phyloP scores from a whole-genome alignment of 2,888 invertebrate genomes.

The Drosophila macrospina region DNA sequence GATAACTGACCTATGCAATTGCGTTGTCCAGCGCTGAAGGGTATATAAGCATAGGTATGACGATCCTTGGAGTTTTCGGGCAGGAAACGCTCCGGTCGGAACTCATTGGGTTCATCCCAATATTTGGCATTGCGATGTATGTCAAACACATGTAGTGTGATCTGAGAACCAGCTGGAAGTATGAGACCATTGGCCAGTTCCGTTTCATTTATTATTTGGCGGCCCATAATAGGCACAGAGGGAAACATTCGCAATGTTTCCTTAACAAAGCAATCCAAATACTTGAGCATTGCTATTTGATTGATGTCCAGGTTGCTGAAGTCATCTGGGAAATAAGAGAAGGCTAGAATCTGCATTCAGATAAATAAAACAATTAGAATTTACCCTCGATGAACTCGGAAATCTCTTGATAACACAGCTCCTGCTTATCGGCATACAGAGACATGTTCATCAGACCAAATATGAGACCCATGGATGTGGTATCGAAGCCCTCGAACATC shows the following conservation, averaged over 20 bases:
- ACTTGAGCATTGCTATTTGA: conserved; percentile 53
- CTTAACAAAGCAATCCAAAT: conserved; percentile 70
- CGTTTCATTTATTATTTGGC: conserved; percentile 85
- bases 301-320: conserved; percentile 56
- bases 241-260: conserved; percentile 87
- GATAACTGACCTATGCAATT: conserved; percentile 81
- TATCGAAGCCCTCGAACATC: conserved; percentile 85
- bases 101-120: conserved; percentile 75
- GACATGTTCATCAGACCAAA: conserved; percentile 78
- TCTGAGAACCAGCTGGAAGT: conserved; percentile 71
- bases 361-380: accelerated
- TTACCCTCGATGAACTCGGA: conserved; percentile 67
- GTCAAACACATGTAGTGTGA: conserved; percentile 71
- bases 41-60: conserved; percentile 81
- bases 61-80: conserved; percentile 86
- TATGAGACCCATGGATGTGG: conserved; percentile 77
- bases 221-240: conserved; percentile 88
- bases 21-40: conserved; percentile 84
- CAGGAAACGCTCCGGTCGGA: conserved; percentile 78
- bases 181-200: conserved; percentile 69
- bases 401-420: conserved; percentile 75
- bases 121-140: conserved; percentile 75
- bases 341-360: too few species aligned
- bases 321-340: conserved; percentile 45
- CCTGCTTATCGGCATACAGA: conserved; percentile 69